These are phyloP conservation scores for Hyaena hyaena DNA, from an alignment of 2,113 vertebrate species.

Conservation along the genomic window DNA sequence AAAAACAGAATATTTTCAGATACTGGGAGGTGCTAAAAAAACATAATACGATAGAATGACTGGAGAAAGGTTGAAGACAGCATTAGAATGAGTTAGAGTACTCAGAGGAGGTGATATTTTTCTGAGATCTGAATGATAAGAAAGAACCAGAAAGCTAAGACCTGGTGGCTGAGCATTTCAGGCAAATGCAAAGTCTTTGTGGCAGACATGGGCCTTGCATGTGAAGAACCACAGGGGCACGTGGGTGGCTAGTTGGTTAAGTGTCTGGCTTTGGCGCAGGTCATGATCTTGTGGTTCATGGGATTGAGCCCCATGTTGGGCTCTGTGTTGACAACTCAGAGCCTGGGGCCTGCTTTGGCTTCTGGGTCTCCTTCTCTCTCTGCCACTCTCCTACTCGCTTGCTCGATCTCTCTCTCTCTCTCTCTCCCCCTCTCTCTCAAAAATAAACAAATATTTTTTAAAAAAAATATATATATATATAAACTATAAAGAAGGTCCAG, in stretches of 20 bases:
- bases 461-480: too few species aligned
- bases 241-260: too few species aligned
- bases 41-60: not conserved
- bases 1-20: not conserved
- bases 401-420: too few species aligned
- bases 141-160: not conserved
- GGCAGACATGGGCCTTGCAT: not conserved
- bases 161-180: not conserved
- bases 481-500: not conserved
- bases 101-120: not conserved
- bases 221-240: not conserved
- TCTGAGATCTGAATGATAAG: not conserved
- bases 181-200: not conserved
- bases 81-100: not conserved
- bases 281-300: too few species aligned
- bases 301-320: too few species aligned
- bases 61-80: not conserved
- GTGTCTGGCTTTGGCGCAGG: too few species aligned
- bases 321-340: too few species aligned
- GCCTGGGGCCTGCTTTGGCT: too few species aligned
- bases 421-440: too few species aligned
- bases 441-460: too few species aligned
- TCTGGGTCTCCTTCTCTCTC: too few species aligned
- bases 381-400: too few species aligned
- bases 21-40: not conserved